A percentile compares a stretch with the other conserved stretches of the same genome.
Evolutionary conservation across 2,888 invertebrate species (phyloP).

Genomic region (Chloroclysta siterata): DNA sequence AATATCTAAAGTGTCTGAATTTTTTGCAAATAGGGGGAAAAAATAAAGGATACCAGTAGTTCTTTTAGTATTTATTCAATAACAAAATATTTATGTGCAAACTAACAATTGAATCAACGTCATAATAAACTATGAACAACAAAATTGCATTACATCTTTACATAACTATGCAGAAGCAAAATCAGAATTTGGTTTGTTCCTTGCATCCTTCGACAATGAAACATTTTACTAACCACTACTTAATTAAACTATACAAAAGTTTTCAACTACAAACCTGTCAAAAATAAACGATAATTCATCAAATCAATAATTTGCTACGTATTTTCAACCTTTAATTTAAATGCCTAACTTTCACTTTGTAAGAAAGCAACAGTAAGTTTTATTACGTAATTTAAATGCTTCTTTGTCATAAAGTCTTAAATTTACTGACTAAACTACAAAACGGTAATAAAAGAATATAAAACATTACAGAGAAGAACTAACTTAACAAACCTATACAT

Average conservation of each 20-base stretch:
- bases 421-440: slow-evolving; percentile 12
- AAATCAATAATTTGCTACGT: not conserved
- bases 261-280: not conserved
- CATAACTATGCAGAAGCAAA: slow-evolving; percentile 38
- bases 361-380: slow-evolving; percentile 5
- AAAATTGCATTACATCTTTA: slow-evolving; percentile 72
- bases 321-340: not conserved
- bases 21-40: not conserved
- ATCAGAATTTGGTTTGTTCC: slow-evolving; percentile 39
- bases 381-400: slow-evolving; percentile 24
- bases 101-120: slow-evolving; percentile 77
- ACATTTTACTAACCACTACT: not conserved
- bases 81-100: slow-evolving; percentile 73
- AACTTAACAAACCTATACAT: slow-evolving; percentile 1
- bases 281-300: not conserved
- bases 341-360: not conserved
- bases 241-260: not conserved
- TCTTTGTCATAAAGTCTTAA: slow-evolving; percentile 29
- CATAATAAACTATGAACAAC: slow-evolving; percentile 81
- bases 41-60: not conserved
- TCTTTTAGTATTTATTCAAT: slow-evolving; percentile 68
- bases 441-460: slow-evolving; percentile 13
- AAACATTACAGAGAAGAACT: not conserved
- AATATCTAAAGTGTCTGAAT: too few species aligned
- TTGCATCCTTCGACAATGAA: slow-evolving; percentile 24